phyloP scores from a whole-genome alignment of 2,888 invertebrate species.

The Danaus chrysippus region DNA sequence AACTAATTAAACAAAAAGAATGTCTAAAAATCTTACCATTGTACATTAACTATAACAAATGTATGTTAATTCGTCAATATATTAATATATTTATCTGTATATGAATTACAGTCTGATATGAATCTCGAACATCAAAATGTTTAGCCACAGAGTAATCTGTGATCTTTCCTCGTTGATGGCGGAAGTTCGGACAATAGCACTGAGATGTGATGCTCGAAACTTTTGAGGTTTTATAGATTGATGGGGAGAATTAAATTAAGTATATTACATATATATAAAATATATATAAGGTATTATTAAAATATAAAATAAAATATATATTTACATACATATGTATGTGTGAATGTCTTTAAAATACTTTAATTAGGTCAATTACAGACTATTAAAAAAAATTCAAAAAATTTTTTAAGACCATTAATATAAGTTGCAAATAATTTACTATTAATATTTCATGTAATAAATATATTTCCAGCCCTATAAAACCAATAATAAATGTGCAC shows the following conservation, averaged over 20 bases:
- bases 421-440: too few species aligned
- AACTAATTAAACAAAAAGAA: too few species aligned
- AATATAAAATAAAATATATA: too few species aligned
- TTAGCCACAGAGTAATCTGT: conserved; percentile 62
- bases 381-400: too few species aligned
- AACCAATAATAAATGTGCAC: not conserved
- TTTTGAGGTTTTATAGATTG: conserved; percentile 20
- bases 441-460: not conserved
- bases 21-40: too few species aligned
- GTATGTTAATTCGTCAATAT: not conserved
- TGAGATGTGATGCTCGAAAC: conserved; percentile 48
- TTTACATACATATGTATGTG: too few species aligned
- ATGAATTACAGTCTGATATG: conserved; percentile 35
- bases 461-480: not conserved
- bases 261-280: conserved; percentile 5
- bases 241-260: conserved; percentile 13
- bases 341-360: too few species aligned
- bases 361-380: too few species aligned
- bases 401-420: too few species aligned
- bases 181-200: conserved; percentile 65
- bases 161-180: conserved; percentile 64
- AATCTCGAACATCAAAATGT: conserved; percentile 62
- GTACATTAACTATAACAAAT: not conserved
- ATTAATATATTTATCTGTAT: not conserved
- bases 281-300: too few species aligned